These are phyloP conservation scores for Drosophila melanica DNA, from an alignment of 1,140 invertebrate species.

Conservation along the genomic window DNA sequence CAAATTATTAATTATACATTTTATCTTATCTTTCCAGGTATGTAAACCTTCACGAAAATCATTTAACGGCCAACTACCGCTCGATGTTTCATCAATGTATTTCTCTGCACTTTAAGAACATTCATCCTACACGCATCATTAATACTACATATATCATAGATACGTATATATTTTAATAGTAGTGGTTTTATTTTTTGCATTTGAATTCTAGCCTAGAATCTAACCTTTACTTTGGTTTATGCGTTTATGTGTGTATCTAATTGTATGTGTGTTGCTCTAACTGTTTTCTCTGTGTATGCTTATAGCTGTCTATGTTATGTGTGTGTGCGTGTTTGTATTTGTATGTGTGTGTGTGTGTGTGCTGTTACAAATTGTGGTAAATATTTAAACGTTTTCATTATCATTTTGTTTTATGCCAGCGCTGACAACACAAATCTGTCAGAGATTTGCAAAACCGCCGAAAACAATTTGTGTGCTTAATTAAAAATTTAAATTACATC, in stretches of 20 bases:
- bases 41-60: constrained; percentile 22
- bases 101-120: constrained; percentile 47
- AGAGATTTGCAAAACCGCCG: constrained; percentile 74
- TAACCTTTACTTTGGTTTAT: constrained; percentile 30
- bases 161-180: constrained; percentile 15
- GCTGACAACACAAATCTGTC: constrained; percentile 66
- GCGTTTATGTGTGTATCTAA: constrained; percentile 7
- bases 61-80: constrained; percentile 33
- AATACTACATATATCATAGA: constrained; percentile 1
- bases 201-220: constrained; percentile 29
- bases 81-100: constrained; percentile 68
- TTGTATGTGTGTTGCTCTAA: background rate
- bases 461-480: constrained; percentile 81
- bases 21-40: constrained; percentile 64
- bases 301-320: constrained; percentile 19
- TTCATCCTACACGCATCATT: constrained; percentile 44
- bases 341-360: constrained; percentile 41
- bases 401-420: constrained; percentile 63
- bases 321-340: constrained; percentile 30
- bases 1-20: background rate
- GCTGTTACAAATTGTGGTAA: constrained; percentile 74
- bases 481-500: constrained; percentile 82
- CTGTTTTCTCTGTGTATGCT: constrained; percentile 27
- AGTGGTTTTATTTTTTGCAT: constrained; percentile 51
- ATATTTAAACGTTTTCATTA: constrained; percentile 81